These are phyloP conservation scores for Malthinus seriepunctatus DNA, from an alignment of 2,888 invertebrate genomes.

Conservation along the genomic window DNA sequence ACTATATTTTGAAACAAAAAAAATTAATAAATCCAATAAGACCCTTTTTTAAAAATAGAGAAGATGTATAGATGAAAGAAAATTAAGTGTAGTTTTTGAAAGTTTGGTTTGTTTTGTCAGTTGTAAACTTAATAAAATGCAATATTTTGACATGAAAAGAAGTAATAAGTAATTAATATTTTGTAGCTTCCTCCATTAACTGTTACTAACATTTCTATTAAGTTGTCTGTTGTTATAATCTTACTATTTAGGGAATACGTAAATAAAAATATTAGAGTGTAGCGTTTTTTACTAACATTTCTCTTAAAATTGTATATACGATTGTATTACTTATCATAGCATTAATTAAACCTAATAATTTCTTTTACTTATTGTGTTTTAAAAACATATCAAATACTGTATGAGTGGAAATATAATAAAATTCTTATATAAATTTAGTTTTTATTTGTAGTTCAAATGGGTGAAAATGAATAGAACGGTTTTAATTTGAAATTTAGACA, in stretches of 20 bases:
- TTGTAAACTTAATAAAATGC: not conserved
- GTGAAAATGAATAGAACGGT: not conserved
- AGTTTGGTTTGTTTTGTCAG: not conserved
- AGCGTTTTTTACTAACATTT: conserved; percentile 29
- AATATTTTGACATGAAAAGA: conserved; percentile 3
- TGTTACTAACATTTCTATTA: conserved; percentile 17
- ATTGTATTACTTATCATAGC: conserved; percentile 16
- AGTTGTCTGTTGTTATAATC: conserved; percentile 9
- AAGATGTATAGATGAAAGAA: not conserved
- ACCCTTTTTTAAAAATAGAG: not conserved
- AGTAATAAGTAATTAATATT: conserved; percentile 6
- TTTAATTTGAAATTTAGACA: too few relatives aligned
- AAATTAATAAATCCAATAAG: not conserved
- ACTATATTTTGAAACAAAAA: not conserved
- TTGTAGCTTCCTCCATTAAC: conserved; percentile 4
- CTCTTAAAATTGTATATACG: conserved; percentile 26
- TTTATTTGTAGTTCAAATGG: not conserved
- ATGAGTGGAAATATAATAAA: conserved; percentile 19
- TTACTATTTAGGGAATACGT: conserved; percentile 21
- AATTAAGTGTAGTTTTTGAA: not conserved
- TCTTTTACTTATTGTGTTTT: conserved; percentile 17
- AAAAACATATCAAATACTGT: conserved; percentile 21
- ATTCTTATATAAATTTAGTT: conserved; percentile 12
- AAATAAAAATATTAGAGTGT: conserved; percentile 17
- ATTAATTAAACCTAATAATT: conserved; percentile 11